Conservation (phyloP, 2,113 vertebrate species). For the Girardinichthys multiradiatus region DNA sequence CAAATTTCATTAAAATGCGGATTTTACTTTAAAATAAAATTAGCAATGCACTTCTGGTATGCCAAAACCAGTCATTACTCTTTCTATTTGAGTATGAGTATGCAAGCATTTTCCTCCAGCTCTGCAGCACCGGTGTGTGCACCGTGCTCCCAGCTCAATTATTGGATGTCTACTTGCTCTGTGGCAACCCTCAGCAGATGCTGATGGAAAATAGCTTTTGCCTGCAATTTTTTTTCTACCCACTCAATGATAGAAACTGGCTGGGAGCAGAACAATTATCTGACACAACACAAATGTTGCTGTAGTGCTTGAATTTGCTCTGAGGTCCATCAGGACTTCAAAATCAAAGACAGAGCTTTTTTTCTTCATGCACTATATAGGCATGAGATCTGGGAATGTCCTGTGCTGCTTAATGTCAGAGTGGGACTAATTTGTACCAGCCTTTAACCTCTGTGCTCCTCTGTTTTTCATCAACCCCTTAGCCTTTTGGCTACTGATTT, state of each 20-base stretch:
- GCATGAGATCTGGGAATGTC: slow-evolving; percentile 35
- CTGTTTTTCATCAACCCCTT: slow-evolving; percentile 40
- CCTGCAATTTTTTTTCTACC: slow-evolving; percentile 16
- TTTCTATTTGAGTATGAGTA: slow-evolving; percentile 22
- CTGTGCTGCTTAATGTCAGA: slow-evolving; percentile 11
- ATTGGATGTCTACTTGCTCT: slow-evolving; percentile 12
- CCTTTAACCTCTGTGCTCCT: slow-evolving; percentile 41
- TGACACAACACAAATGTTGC: slow-evolving; percentile 14
- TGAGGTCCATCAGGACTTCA: background rate
- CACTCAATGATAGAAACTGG: slow-evolving; percentile 22
- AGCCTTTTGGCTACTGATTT: background rate
- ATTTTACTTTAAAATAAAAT: slow-evolving; percentile 38
- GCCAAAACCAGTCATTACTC: background rate
- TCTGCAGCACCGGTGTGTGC: background rate
- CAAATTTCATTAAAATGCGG: slow-evolving; percentile 58
- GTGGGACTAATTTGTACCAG: background rate
- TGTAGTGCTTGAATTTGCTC: slow-evolving; percentile 21
- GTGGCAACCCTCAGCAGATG: slow-evolving; percentile 28
- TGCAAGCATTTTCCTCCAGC: background rate
- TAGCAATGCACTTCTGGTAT: slow-evolving; percentile 8
- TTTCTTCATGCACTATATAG: slow-evolving; percentile 17
- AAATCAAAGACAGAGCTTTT: slow-evolving; percentile 20
- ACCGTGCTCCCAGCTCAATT: slow-evolving; percentile 11
- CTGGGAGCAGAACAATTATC: slow-evolving; percentile 37
- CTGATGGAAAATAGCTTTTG: slow-evolving; percentile 37